Conservation (phyloP, 2,113 vertebrate species). For the Chlorodrepanis virens region DNA sequence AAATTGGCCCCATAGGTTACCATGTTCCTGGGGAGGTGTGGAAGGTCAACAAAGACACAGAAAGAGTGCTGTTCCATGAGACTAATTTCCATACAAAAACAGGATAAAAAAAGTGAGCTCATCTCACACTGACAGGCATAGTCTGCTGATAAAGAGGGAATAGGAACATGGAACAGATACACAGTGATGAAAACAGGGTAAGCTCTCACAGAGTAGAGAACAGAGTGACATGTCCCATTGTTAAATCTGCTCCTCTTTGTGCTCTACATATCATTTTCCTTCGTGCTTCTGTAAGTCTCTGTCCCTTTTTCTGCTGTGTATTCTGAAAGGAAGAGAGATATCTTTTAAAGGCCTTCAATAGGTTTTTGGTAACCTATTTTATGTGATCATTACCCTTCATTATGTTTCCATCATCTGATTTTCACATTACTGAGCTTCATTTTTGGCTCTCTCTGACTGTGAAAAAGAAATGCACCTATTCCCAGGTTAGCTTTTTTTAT, state of each 20-base stretch:
- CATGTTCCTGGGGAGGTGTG: not conserved
- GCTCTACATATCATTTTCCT: constrained; percentile 16
- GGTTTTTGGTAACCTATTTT: constrained; percentile 45
- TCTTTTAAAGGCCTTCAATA: constrained; percentile 26
- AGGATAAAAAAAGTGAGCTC: not conserved
- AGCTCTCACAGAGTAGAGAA: constrained; percentile 1
- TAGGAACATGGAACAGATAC: not conserved
- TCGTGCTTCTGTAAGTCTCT: constrained; percentile 2
- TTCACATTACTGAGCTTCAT: not conserved
- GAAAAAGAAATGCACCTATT: not conserved
- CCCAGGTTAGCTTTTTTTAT: not conserved
- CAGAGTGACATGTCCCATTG: constrained; percentile 18
- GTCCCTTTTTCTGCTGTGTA: not conserved
- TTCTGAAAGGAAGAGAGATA: constrained; percentile 43
- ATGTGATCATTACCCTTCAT: constrained; percentile 53
- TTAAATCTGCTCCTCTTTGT: constrained; percentile 40
- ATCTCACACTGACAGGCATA: not conserved
- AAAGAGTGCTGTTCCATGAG: not conserved
- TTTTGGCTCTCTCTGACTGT: not conserved
- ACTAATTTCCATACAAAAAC: constrained; percentile 11
- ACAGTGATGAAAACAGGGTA: constrained; percentile 16
- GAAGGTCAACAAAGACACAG: not conserved
- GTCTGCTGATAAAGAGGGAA: constrained; percentile 39
- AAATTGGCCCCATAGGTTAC: not conserved
- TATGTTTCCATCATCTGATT: constrained; percentile 17